Conservation (phyloP, 37 sponge, comb jelly and placozoan genomes). For the Lycopodina hypogea region DNA sequence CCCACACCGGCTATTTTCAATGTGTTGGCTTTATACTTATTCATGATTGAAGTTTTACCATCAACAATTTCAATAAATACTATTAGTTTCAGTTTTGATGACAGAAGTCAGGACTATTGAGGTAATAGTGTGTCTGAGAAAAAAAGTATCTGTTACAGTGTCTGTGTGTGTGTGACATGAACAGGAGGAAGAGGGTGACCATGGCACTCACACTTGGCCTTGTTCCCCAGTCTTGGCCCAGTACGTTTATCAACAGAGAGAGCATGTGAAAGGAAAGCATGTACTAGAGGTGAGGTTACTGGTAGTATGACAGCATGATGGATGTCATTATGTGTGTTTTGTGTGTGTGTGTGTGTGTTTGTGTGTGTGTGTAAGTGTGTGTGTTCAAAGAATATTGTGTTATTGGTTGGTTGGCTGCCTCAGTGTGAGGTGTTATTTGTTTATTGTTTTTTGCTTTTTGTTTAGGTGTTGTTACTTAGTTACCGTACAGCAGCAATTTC, state of each 20-base stretch:
- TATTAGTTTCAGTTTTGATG: no score
- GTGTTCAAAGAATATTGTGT: not conserved
- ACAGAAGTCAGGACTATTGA: not conserved
- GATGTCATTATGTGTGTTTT: not conserved
- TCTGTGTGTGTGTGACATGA: slow-evolving; percentile 18
- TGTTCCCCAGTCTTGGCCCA: slow-evolving; percentile 89
- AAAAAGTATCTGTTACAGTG: not conserved
- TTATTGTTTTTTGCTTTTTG: no score
- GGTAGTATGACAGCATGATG: not conserved
- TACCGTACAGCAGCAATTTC: no score
- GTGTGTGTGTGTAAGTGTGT: not conserved
- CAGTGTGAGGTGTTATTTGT: no score
- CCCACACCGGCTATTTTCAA: no score
- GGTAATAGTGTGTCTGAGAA: not conserved
- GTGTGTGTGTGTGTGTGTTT: no score
- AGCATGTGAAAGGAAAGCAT: slow-evolving; percentile 33
- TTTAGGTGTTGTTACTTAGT: no score
- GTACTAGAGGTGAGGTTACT: slow-evolving; percentile 65
- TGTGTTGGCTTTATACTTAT: no score
- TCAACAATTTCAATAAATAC: no score
- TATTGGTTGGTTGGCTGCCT: not conserved
- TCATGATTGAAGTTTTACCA: no score
- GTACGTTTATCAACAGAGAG: slow-evolving; percentile 52
- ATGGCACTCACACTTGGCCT: slow-evolving; percentile 91
- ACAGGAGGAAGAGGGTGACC: slow-evolving; percentile 38